phyloP scores from a whole-genome alignment of 1,140 invertebrate genomes.

The Nasonia vitripennis region DNA sequence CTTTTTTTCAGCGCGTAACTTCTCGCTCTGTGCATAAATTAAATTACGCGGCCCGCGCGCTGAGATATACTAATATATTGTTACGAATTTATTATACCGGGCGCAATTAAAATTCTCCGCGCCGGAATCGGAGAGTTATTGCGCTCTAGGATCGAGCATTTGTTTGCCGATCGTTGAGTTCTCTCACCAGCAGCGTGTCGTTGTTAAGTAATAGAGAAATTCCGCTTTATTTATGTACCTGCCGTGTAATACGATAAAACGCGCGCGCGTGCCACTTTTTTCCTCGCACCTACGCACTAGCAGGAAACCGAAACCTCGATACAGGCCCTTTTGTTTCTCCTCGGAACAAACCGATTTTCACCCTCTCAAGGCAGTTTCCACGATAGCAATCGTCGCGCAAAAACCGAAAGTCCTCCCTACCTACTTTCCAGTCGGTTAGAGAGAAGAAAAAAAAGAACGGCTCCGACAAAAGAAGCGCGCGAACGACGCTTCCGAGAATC shows the following conservation, averaged over 20 bases:
- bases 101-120: background rate
- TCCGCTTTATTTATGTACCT: background rate
- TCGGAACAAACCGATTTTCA: background rate
- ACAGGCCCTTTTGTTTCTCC: too few relatives aligned
- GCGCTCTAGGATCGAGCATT: background rate
- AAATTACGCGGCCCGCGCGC: background rate
- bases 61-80: background rate
- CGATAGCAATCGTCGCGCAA: background rate
- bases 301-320: too few relatives aligned
- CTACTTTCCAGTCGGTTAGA: background rate
- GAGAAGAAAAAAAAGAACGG: background rate
- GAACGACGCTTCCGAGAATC: background rate
- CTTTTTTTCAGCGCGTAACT: background rate
- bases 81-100: background rate
- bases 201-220: conserved; percentile 5
- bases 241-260: too few relatives aligned
- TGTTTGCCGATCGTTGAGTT: background rate
- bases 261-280: too few relatives aligned
- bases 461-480: background rate
- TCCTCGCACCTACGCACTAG: too few relatives aligned
- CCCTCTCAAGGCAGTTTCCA: background rate
- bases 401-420: background rate
- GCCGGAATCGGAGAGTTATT: background rate
- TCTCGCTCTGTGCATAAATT: background rate
- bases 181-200: too few relatives aligned